These are phyloP conservation scores for Selenia dentaria DNA, from an alignment of 2,888 invertebrate species.

Conservation along the genomic window DNA sequence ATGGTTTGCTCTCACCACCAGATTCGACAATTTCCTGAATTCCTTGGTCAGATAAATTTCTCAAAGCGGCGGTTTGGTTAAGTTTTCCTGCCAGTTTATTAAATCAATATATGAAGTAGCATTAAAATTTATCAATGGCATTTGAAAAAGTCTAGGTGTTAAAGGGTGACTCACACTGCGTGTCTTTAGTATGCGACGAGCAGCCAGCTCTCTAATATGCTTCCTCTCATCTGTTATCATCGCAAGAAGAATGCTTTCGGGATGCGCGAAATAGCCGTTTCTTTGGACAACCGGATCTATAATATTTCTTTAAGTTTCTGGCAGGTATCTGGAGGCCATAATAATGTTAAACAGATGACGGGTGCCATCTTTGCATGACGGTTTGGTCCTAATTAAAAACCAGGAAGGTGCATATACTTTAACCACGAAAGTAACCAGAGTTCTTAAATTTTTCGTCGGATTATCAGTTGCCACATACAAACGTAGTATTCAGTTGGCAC, in stretches of 20 bases:
- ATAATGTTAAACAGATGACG: not conserved
- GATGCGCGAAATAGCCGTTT: slow-evolving; percentile 1
- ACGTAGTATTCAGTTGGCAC: not conserved
- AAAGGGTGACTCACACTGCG: not conserved
- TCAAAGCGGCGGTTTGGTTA: not conserved
- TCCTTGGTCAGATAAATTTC: not conserved
- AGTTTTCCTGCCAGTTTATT: not conserved
- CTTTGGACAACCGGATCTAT: not conserved
- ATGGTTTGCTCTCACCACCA: not conserved
- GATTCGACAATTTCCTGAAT: not conserved
- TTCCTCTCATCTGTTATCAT: slow-evolving; percentile 1
- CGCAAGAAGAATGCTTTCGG: not conserved
- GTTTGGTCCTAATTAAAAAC: not conserved
- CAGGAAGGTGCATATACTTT: not conserved
- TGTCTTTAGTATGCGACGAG: no score
- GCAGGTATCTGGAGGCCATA: no score
- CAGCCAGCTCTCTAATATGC: no score
- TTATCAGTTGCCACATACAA: not conserved
- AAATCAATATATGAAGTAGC: not conserved
- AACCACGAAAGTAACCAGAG: not conserved
- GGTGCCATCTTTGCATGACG: not conserved
- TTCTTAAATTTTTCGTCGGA: not conserved
- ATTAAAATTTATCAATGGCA: not conserved
- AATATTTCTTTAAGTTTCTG: no score
- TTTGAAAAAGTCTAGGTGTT: not conserved